Evolutionary conservation across 2,797 vertebrate genomes (phyloP).

Genomic region (Steatocranus sp.): DNA sequence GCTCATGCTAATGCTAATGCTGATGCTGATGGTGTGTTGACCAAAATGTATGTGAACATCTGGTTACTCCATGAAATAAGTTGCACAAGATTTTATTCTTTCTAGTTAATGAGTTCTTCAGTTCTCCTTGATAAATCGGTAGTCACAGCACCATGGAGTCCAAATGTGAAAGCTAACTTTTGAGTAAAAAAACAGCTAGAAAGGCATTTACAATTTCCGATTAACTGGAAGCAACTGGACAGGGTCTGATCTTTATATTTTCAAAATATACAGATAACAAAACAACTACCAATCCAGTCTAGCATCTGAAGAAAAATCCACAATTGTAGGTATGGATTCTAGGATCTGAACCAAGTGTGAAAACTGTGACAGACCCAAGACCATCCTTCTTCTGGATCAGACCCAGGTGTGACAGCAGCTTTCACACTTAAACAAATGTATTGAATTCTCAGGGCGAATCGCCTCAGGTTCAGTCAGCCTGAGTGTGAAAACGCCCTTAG

Average conservation of each 20-base stretch:
- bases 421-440: neutral
- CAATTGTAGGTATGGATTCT: neutral
- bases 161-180: neutral
- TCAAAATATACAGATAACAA: neutral
- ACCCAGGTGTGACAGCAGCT: constrained; percentile 28
- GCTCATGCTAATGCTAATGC: rapidly evolving
- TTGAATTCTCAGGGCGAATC: neutral
- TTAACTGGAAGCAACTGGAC: neutral
- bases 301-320: neutral
- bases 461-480: constrained; percentile 9
- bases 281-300: neutral
- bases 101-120: rapidly evolving
- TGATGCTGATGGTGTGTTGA: neutral
- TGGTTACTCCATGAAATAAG: neutral
- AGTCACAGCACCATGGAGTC: neutral
- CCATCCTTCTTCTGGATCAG: constrained; percentile 8
- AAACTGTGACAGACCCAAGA: neutral
- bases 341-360: constrained; percentile 5
- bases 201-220: neutral
- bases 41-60: neutral
- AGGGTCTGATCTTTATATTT: neutral
- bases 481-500: constrained; percentile 8
- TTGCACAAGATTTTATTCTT: neutral
- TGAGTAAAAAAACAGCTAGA: neutral
- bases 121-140: neutral